phyloP scores from a whole-genome alignment of 2,113 vertebrate species.

The Megaleporinus macrocephalus region DNA sequence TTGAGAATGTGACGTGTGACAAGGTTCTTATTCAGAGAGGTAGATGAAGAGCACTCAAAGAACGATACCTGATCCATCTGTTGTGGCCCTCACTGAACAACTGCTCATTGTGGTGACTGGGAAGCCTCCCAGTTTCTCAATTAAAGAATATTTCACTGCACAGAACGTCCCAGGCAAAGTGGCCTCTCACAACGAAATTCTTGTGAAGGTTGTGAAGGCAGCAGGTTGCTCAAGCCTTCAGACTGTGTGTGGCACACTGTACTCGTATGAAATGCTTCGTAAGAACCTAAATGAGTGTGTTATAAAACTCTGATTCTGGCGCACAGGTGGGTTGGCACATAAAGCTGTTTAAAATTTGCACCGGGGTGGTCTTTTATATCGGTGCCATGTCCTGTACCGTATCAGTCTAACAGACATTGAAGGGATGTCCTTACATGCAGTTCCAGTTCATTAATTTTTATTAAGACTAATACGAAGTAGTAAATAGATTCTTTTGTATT shows the following conservation, averaged over 20 bases:
- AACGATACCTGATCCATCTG: conserved; percentile 42
- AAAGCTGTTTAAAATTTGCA: not conserved
- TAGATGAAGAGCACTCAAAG: conserved; percentile 31
- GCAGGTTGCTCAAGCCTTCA: not conserved
- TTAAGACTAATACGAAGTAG: not conserved
- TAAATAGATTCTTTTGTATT: not conserved
- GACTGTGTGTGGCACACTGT: conserved; percentile 18
- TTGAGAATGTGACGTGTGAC: conserved; percentile 12
- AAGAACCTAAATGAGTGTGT: not conserved
- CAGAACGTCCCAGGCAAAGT: conserved; percentile 18
- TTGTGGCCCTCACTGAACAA: conserved; percentile 48
- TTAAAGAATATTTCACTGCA: conserved; percentile 52
- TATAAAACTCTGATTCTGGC: not conserved
- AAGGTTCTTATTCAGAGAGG: conserved; percentile 37
- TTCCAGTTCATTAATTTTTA: not conserved
- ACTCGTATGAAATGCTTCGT: conserved; percentile 2
- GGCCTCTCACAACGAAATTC: conserved; percentile 29
- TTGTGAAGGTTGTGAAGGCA: conserved; percentile 13
- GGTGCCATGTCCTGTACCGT: not conserved
- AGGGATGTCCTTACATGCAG: not conserved
- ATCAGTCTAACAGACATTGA: not conserved
- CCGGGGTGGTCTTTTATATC: not conserved
- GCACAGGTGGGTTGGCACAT: not conserved
- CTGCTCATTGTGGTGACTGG: conserved; percentile 50
- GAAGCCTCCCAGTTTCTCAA: conserved; percentile 50